These are phyloP conservation scores for Muntiacus reevesi DNA, from an alignment of 2,113 vertebrate species.

Conservation along the genomic window DNA sequence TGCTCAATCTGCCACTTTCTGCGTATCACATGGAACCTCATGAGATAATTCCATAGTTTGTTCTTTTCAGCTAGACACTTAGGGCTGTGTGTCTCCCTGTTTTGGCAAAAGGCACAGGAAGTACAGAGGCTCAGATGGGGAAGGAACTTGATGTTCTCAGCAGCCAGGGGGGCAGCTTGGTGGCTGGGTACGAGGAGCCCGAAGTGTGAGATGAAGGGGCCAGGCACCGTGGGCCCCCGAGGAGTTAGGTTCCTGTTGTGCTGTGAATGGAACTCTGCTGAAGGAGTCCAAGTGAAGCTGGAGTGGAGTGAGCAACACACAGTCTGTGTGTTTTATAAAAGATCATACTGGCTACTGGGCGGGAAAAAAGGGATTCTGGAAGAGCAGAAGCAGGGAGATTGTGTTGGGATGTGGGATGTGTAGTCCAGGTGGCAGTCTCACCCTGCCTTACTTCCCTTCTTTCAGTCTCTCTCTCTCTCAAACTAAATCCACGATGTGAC, in stretches of 20 bases:
- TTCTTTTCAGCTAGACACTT: not conserved
- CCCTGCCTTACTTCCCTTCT: not conserved
- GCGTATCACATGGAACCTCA: not conserved
- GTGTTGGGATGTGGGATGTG: not conserved
- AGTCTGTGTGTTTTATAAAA: not conserved
- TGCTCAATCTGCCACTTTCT: not conserved
- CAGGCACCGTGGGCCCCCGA: not conserved
- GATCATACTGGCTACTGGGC: not conserved
- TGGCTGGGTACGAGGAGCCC: not conserved
- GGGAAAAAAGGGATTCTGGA: not conserved
- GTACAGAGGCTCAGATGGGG: not conserved
- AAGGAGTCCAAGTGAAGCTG: not conserved
- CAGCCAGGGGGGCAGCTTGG: not conserved
- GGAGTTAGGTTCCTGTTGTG: not conserved
- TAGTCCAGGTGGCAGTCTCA: not conserved
- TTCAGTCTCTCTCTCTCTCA: not conserved
- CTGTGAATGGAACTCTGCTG: not conserved
- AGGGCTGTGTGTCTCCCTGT: not conserved
- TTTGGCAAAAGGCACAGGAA: not conserved
- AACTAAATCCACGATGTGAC: not conserved
- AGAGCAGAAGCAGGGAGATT: not conserved
- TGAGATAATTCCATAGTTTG: not conserved
- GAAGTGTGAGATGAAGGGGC: not conserved
- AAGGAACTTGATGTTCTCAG: not conserved
- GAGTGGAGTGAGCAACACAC: not conserved